Base-by-base conservation (phyloP, 2,888 invertebrate genomes). In the Hypomecis punctinalis region DNA sequence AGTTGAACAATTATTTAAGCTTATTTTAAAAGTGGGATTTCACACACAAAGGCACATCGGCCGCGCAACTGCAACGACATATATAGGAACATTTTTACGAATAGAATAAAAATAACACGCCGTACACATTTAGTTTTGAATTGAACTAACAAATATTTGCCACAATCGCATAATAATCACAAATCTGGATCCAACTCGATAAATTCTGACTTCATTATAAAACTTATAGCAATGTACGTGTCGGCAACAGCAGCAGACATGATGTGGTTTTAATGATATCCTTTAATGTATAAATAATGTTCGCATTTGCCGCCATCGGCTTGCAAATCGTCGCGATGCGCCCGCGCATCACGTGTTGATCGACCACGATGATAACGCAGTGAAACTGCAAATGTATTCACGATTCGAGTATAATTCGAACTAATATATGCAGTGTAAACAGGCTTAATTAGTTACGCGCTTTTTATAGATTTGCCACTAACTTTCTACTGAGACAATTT, bases 251-350 rank as follows among this genome's bases (percentile, higher is more conserved):
- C 71, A 74, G 71, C 72, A 69, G 68, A 72, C 74, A 60, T 85
- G 83, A 86, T 85, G 85, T 75, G 68, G 72, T 80, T 87, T 83
- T 87, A 88, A 88, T 86, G 85, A 80, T 77, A 81, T 84, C 84
- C 81, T 81, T 83, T 86, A 84, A 88, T 85, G 86, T 79, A 85
- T 85, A 87, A 84, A 88, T 87, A 88, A 88, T 86, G 80, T 67
- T 64, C 73, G 72, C 78, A 77, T 80, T 79, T 47, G 66, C 61
- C 55, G 69, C 65, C 74, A 69, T 67, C 60, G 75, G 72, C 23
- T 51, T 52, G 52, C 33, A 71, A 72, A 75, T 75, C 35, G 58
- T 58, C 46, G 51, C 42, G 48, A 47, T 66, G 71, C 67, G 73
- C 68, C 52, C 63, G 67, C 58, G 70, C 70, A 59, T 64, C 65